Evolutionary conservation across 2,113 vertebrate genomes (phyloP).

Genomic region (Petrocephalus microphthalmus): DNA sequence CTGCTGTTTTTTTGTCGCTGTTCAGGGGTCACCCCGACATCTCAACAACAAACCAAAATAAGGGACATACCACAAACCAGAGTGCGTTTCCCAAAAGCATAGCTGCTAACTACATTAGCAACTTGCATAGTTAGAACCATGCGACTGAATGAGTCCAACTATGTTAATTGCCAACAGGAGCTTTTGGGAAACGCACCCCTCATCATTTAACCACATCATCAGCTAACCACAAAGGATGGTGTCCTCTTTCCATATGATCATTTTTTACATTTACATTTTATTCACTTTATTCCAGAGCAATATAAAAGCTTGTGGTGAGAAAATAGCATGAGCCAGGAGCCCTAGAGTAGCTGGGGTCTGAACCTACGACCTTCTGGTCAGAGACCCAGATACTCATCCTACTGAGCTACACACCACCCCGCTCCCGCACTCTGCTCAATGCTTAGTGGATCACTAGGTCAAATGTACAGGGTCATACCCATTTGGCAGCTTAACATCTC

Average conservation of each 20-base stretch:
- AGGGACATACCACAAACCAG: neutral
- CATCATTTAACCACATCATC: neutral
- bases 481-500: neutral
- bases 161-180: too few relatives aligned
- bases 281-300: neutral
- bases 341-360: neutral
- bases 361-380: neutral
- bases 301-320: neutral
- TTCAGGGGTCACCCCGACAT: neutral
- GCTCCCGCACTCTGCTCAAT: neutral
- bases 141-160: too few relatives aligned
- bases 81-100: too few relatives aligned
- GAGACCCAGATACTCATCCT: neutral
- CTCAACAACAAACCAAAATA: neutral
- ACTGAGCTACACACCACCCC: neutral
- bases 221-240: neutral
- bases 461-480: neutral
- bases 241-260: neutral
- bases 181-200: too few relatives aligned
- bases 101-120: too few relatives aligned
- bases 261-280: neutral
- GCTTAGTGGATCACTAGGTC: neutral
- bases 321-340: neutral
- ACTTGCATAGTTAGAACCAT: too few relatives aligned
- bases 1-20: neutral